Evolutionary conservation across 2,113 vertebrate species (phyloP).

Genomic region (Coptodon bakossiorum): DNA sequence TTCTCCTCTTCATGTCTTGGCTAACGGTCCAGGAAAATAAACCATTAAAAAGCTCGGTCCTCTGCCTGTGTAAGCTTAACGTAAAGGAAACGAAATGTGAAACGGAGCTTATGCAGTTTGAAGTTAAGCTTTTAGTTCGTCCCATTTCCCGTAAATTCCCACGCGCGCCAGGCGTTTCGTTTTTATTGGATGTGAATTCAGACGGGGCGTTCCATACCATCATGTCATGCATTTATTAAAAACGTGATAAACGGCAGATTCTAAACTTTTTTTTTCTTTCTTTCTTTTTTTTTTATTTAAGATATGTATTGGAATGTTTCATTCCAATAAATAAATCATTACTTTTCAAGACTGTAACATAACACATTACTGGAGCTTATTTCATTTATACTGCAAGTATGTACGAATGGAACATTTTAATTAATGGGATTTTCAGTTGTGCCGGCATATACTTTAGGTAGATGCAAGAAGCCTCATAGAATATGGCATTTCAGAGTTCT

Average conservation of each 20-base stretch:
- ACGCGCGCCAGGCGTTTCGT: background rate
- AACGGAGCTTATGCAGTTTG: too few relatives aligned
- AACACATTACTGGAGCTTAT: background rate
- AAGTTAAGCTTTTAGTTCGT: too few relatives aligned
- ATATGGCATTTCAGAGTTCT: background rate
- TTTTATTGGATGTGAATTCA: background rate
- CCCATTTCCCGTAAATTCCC: background rate
- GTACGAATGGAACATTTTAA: background rate
- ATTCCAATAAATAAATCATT: background rate
- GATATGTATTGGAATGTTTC: background rate
- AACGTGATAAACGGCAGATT: background rate
- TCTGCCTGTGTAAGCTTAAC: background rate
- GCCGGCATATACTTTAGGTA: background rate
- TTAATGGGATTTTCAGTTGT: background rate
- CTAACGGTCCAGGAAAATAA: background rate
- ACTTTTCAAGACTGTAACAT: background rate
- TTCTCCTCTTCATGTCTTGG: background rate
- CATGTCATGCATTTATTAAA: background rate
- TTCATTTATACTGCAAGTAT: background rate
- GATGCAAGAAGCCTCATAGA: background rate
- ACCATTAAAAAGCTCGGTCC: background rate
- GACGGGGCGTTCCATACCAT: rapidly evolving
- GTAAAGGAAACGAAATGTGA: too few relatives aligned
- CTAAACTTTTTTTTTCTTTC: background rate
- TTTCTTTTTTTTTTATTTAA: background rate